Evolutionary conservation across 2,888 invertebrate genomes (phyloP).

Genomic region (Hyposoter didymator): DNA sequence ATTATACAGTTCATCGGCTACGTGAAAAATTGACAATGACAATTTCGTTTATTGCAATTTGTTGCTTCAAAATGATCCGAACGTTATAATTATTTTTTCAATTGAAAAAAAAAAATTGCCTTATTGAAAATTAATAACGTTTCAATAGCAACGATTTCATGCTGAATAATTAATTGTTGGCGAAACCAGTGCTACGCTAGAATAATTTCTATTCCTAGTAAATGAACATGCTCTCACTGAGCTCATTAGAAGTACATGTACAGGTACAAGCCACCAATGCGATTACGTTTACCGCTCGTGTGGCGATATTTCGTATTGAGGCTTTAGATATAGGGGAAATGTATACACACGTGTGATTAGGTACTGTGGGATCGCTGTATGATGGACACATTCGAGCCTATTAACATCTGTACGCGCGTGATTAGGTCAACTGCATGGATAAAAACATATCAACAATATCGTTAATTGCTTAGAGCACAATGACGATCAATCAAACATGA

Average conservation of each 20-base stretch:
- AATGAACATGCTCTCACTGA: not conserved
- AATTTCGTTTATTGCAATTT: too few relatives aligned
- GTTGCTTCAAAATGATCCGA: too few relatives aligned
- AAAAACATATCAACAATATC: not conserved
- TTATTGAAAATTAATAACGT: not conserved
- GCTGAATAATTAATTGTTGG: not conserved
- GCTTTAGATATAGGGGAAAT: not conserved
- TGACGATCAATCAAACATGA: not conserved
- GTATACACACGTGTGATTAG: slow-evolving; percentile 31
- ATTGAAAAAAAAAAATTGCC: not conserved
- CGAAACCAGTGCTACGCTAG: not conserved
- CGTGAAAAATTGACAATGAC: too few relatives aligned
- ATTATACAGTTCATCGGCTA: too few relatives aligned
- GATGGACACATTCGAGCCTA: slow-evolving; percentile 27
- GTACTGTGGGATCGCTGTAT: slow-evolving; percentile 23
- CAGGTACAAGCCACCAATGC: slow-evolving; percentile 20
- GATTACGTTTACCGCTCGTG: slow-evolving; percentile 19
- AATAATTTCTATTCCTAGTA: not conserved
- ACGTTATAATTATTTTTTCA: not conserved
- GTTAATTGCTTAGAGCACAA: not conserved
- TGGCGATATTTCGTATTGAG: slow-evolving; percentile 10
- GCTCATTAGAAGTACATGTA: slow-evolving; percentile 17
- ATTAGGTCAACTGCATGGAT: not conserved
- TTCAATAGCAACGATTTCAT: slow-evolving; percentile 1
- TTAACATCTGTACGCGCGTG: slow-evolving; percentile 2